These are phyloP conservation scores for Ctenodactylus gundi DNA, from an alignment of 2,113 vertebrate species.

Conservation along the genomic window DNA sequence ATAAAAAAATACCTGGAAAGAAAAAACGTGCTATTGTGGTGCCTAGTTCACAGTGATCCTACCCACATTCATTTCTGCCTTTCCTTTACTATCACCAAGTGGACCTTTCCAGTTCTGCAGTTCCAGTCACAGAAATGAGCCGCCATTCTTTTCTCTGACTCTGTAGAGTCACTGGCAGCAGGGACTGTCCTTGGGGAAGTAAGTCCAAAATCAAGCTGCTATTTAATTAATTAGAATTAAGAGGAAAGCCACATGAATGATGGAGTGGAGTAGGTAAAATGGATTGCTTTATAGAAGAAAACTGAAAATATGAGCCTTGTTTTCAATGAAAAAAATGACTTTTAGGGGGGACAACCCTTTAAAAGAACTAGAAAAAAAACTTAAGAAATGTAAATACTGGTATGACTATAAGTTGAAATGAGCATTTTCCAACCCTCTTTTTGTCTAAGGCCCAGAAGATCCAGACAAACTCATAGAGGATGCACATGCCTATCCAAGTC, in stretches of 20 bases:
- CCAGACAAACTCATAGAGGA: background rate
- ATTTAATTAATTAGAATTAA: background rate
- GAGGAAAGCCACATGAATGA: background rate
- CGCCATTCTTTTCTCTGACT: background rate
- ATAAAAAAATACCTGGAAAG: background rate
- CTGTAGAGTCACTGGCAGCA: background rate
- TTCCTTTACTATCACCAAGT: background rate
- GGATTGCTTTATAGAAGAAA: background rate
- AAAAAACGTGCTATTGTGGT: background rate
- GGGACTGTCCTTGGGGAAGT: background rate
- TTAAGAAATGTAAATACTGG: background rate
- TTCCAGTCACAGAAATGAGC: background rate
- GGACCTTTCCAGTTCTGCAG: background rate
- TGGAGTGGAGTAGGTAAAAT: background rate
- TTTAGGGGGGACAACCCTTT: background rate
- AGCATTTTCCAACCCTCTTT: background rate
- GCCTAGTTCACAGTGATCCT: background rate
- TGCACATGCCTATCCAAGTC: background rate
- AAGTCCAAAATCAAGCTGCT: slow-evolving; percentile 11
- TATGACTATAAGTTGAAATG: background rate
- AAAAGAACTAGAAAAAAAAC: background rate
- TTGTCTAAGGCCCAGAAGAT: background rate
- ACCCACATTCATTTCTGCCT: background rate
- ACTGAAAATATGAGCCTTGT: background rate
- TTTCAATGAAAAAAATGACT: background rate